phyloP scores from a whole-genome alignment of 2,797 vertebrate genomes.

The Enteromius treurensis region DNA sequence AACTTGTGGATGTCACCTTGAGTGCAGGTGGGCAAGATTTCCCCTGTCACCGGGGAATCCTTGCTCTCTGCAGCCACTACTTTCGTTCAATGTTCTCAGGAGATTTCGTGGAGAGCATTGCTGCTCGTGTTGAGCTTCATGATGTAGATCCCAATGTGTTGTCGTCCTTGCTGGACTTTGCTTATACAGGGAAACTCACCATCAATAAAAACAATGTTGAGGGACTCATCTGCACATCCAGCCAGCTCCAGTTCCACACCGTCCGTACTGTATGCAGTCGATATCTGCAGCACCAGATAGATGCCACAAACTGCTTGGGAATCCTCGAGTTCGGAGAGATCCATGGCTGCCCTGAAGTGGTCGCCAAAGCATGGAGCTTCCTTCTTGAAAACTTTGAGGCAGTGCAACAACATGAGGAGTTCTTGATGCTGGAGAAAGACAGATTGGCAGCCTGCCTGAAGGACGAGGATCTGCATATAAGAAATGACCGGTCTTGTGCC shows the following conservation, averaged over 20 bases:
- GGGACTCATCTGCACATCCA: constrained; percentile 85
- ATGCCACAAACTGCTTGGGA: constrained; percentile 92
- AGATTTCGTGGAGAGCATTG: constrained; percentile 91
- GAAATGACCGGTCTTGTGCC: constrained; percentile 83
- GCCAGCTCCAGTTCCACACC: constrained; percentile 89
- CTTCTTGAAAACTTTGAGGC: constrained; percentile 94
- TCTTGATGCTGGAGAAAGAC: constrained; percentile 84
- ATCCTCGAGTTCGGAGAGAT: constrained; percentile 94
- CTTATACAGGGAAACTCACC: constrained; percentile 93
- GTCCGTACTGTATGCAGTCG: constrained; percentile 90
- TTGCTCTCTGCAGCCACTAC: constrained; percentile 94
- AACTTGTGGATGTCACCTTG: constrained; percentile 88
- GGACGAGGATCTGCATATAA: constrained; percentile 87
- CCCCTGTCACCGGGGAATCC: constrained; percentile 89
- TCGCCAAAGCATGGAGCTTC: constrained; percentile 92
- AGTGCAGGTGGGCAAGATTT: constrained; percentile 84
- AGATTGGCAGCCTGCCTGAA: constrained; percentile 83
- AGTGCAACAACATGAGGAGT: constrained; percentile 88
- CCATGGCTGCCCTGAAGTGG: constrained; percentile 91
- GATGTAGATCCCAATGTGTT: constrained; percentile 84
- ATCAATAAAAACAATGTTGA: constrained; percentile 95
- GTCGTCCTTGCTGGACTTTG: constrained; percentile 86
- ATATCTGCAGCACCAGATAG: constrained; percentile 96
- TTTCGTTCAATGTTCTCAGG: constrained; percentile 95
- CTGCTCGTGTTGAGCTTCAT: constrained; percentile 87